Evolutionary conservation across 2,888 invertebrate genomes (phyloP), one percentile per base, ranked within the genome.

Genomic region (Drosophila bunnanda): DNA sequence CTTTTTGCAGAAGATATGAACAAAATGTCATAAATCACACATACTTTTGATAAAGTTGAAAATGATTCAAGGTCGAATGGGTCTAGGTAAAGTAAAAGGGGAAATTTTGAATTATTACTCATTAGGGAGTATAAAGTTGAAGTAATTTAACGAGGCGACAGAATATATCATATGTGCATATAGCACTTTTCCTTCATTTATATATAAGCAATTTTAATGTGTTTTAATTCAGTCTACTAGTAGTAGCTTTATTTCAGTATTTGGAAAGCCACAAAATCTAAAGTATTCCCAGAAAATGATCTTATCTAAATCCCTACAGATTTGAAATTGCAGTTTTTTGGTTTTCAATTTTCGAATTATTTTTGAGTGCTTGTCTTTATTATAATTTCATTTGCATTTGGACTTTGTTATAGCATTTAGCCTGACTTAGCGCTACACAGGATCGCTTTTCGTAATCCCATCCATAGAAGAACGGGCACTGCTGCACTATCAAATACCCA

Each of bases 401-500:
- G 0, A 20, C 34, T 12, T 52, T 69, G 9, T 76, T 78, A 41
- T 66, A 84, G 55, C 90, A 90, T n/a, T 77, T 84, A 28, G 89
- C 88, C 4, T 74, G 78, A 15, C 61, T 68, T 5, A 83, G 75
- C 12, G 78, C 54, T 1, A 87, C 75, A 57, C 92, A 92, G 20
- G 78, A 72, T 30, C 88, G 87, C 43, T 76, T 88, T 38, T 79
- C 77, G 34, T 77, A 77, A 69, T 92, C 92, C 91, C 92, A 92
- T 22, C 90, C 89, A 46, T 88, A 90, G 56, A 81, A 89, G 59
- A 89, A 80, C 0, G 92, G 92, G 59, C 92, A 92, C 67, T 92
- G 92, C 75, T 91, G 91, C 10, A 92, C 81, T 72, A 90, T 81
- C n/a, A 92, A 65, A 52, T 75, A 85, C 2, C 92, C 92, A 44